Conservation (phyloP, 1,140 invertebrate genomes). For the Drosophila ficusphila region DNA sequence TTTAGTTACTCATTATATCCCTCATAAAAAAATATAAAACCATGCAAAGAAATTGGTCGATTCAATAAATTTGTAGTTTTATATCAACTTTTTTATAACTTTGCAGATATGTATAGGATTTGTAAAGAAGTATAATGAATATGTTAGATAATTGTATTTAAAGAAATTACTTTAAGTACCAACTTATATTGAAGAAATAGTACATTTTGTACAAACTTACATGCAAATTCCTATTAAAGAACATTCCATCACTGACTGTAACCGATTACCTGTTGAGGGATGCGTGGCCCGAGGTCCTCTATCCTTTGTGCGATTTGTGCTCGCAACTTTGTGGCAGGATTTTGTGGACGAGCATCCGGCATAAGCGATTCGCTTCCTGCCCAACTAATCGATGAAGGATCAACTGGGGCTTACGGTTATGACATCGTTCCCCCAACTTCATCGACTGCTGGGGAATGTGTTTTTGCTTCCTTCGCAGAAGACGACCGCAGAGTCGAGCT, state of each 20-base stretch:
- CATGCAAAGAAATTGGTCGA: too few relatives aligned
- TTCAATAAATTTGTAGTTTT: too few relatives aligned
- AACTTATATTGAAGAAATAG: too few relatives aligned
- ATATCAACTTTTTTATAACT: too few relatives aligned
- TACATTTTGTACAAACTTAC: not conserved
- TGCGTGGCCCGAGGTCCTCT: conserved; percentile 37
- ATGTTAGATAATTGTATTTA: too few relatives aligned
- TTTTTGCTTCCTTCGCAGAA: conserved; percentile 18
- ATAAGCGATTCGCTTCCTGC: conserved; percentile 29
- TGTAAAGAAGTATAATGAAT: too few relatives aligned
- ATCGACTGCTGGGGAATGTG: conserved; percentile 18
- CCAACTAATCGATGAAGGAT: conserved; percentile 55
- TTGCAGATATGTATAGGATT: too few relatives aligned
- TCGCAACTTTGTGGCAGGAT: conserved; percentile 45
- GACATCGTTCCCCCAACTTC: conserved; percentile 53
- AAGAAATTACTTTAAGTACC: too few relatives aligned
- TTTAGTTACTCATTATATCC: too few relatives aligned
- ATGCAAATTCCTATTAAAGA: not conserved
- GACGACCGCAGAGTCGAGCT: conserved; percentile 41
- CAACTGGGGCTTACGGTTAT: conserved; percentile 58
- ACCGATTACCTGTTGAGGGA: conserved; percentile 59
- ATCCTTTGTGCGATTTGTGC: conserved; percentile 55
- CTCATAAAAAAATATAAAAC: too few relatives aligned
- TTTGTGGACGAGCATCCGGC: conserved; percentile 36
- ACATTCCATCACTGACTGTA: not conserved